A percentile compares a stretch with the other conserved stretches of the same genome.
phyloP scores from a whole-genome alignment of 2,797 vertebrate genomes.

The Gephyroberyx darwinii region DNA sequence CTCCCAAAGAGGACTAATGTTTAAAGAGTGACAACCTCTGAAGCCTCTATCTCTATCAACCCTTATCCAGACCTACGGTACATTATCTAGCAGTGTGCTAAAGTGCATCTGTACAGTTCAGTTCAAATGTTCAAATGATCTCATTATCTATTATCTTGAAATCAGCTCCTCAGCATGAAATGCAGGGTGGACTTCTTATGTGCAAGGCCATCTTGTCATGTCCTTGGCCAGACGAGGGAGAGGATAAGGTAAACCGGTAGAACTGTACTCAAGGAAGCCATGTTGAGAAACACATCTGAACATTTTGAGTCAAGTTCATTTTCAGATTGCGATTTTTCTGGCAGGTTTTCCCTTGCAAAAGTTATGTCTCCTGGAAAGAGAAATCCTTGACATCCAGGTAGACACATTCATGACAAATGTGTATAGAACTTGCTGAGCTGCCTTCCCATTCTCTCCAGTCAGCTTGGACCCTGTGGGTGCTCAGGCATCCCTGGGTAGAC shows the following conservation, averaged over 20 bases:
- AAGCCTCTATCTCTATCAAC: constrained; percentile 43
- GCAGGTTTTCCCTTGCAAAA: constrained; percentile 18
- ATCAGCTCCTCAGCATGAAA: constrained; percentile 58
- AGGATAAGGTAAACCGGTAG: constrained; percentile 30
- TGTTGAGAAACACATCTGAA: constrained; percentile 39
- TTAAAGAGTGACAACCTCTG: constrained; percentile 43
- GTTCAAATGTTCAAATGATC: constrained; percentile 54
- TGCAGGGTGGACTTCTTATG: constrained; percentile 36
- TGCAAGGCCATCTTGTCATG: constrained; percentile 33
- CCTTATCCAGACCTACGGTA: constrained; percentile 42
- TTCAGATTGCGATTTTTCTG: constrained; percentile 35
- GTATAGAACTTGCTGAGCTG: constrained; percentile 30
- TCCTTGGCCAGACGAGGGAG: constrained; percentile 48
- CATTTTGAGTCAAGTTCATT: constrained; percentile 37
- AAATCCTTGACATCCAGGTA: constrained; percentile 33
- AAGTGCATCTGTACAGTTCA: constrained; percentile 70
- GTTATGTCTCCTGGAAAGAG: constrained; percentile 31
- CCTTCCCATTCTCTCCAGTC: constrained; percentile 5
- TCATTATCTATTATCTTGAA: constrained; percentile 48
- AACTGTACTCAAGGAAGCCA: constrained; percentile 21
- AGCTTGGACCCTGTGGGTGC: constrained; percentile 29
- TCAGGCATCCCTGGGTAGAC: constrained; percentile 43
- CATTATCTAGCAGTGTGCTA: constrained; percentile 61
- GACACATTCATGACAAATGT: constrained; percentile 59
- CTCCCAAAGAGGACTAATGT: constrained; percentile 31